A percentile compares a stretch with the other conserved stretches of the same genome.
These are phyloP conservation scores for Drosophila miranda DNA, from an alignment of 1,140 invertebrate genomes.

Conservation along the genomic window DNA sequence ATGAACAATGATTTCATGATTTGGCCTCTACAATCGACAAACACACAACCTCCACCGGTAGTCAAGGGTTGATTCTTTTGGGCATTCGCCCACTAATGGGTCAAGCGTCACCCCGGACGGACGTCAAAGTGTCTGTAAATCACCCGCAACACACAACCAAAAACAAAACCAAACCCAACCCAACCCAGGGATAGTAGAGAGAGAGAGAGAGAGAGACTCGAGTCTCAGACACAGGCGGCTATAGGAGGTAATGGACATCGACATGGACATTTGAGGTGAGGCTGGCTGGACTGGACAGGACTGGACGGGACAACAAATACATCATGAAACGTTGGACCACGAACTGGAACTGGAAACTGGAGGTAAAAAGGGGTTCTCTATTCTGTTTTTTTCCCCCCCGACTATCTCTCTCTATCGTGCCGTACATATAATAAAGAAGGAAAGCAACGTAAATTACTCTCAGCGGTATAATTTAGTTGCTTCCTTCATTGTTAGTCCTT, in stretches of 20 bases:
- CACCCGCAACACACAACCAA: conserved; percentile 55
- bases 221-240: too few species aligned
- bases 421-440: conserved; percentile 67
- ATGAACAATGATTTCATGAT: conserved; percentile 79
- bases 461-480: conserved; percentile 74
- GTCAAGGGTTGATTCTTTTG: conserved; percentile 62
- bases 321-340: conserved; percentile 59
- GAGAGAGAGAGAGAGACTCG: conserved; percentile 4
- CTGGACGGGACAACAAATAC: conserved; percentile 58
- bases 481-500: conserved; percentile 37
- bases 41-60: background rate
- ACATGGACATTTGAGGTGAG: conserved; percentile 62
- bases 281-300: conserved; percentile 14
- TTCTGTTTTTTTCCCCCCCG: conserved; percentile 15
- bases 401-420: conserved; percentile 13
- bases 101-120: conserved; percentile 75
- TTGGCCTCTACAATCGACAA: conserved; percentile 34
- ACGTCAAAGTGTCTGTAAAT: conserved; percentile 80
- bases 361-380: conserved; percentile 23
- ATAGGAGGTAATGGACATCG: conserved; percentile 57
- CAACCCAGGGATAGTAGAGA: conserved; percentile 2
- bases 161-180: conserved; percentile 38
- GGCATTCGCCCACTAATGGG: conserved; percentile 73
- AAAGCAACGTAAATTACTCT: conserved; percentile 78
- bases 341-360: background rate